Evolutionary conservation across 1,140 invertebrate genomes (phyloP), one percentile per base, ranked within the genome.

Genomic region (Habropoda laboriosa): DNA sequence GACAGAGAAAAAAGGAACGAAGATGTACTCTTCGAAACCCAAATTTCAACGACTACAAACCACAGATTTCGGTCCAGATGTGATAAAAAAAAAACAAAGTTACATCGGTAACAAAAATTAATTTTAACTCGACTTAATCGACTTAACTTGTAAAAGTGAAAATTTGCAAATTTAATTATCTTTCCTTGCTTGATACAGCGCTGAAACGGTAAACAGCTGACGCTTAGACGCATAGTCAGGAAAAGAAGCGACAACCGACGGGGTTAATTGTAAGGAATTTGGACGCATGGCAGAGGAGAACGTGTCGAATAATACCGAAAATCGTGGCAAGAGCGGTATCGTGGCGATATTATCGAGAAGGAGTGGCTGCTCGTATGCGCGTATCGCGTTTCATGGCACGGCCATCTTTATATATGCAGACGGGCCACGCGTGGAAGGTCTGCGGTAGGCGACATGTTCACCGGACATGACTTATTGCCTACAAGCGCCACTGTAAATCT

Each of bases 401-500:
- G 79, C 67, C 89, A 87, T 91, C 85, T 88, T 84, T 85, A 83
- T 86, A 72, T 63, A 82, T 80, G 79, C 80, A 77, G 49, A 68
- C 70, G 79, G 78, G 83, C 80, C 85, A 83, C 80, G 80, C 86
- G 89, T 87, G 85, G 83, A 89, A 87, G 85, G 81, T 79, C 89
- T 85, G 85, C 86, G 81, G 86, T 90, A 90, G 89, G 88, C 88
- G 90, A 91, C 89, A 91, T 86, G 86, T 89, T 89, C 86, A 71
- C 84, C 80, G 86, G 88, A 90, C 88, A 79, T 91, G 90, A 92
- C 87, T 91, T 92, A 92, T 91, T 89, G 82, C 90, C 81, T 90
- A 92, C 91, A 90, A 92, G 89, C 87, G 89, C 89, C 88, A 89
- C 89, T 88, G 89, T 90, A 89, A 91, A 91, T 91, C 88, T 89